These are phyloP conservation scores for Tricholaema leucomelas DNA, from an alignment of 2,113 vertebrate species.

Conservation along the genomic window DNA sequence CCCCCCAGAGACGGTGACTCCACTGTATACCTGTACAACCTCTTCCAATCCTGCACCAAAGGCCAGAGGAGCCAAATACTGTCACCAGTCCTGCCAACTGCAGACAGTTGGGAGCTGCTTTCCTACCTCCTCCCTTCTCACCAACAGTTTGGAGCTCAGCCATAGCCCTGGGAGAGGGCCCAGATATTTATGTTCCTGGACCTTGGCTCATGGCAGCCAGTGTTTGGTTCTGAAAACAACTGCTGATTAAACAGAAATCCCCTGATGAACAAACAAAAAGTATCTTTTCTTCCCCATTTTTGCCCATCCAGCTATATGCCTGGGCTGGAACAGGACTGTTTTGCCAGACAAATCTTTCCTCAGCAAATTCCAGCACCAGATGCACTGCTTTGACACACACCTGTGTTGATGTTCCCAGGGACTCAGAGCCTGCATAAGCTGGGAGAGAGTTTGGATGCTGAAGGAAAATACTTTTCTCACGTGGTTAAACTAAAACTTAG, in stretches of 20 bases:
- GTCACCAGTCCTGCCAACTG: neutral
- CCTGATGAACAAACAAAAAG: conserved; percentile 28
- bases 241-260: conserved; percentile 65
- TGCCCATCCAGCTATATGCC: neutral
- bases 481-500: neutral
- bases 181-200: conserved; percentile 50
- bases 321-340: neutral
- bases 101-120: neutral
- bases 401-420: neutral
- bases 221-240: conserved; percentile 56
- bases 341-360: neutral
- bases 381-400: neutral
- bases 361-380: neutral
- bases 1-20: neutral
- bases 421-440: neutral
- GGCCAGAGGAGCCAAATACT: neutral
- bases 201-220: conserved; percentile 35
- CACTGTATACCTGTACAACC: neutral
- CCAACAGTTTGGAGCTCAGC: neutral
- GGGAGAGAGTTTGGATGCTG: neutral
- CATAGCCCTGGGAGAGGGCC: conserved; percentile 21
- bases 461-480: neutral
- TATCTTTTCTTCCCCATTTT: conserved; percentile 6
- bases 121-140: conserved; percentile 25
- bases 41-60: neutral